phyloP scores from a whole-genome alignment of 2,113 vertebrate species.

The Podarcis raffonei region DNA sequence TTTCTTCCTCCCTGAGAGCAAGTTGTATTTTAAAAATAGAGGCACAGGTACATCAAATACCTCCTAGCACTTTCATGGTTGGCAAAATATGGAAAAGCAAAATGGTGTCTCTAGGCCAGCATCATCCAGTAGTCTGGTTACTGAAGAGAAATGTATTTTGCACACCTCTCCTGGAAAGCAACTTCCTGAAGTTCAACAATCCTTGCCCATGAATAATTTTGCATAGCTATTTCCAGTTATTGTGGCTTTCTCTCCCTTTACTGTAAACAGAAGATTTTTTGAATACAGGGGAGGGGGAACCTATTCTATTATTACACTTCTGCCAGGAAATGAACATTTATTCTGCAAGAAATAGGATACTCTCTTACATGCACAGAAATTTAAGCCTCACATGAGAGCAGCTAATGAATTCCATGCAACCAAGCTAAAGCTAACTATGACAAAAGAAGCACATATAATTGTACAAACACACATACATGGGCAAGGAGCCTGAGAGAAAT shows the following conservation, averaged over 20 bases:
- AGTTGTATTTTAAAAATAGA: slow-evolving; percentile 10
- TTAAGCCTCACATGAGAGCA: slow-evolving; percentile 31
- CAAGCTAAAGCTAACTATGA: slow-evolving; percentile 34
- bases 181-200: not conserved
- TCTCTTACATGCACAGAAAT: slow-evolving; percentile 32
- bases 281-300: not conserved
- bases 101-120: not conserved
- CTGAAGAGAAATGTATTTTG: slow-evolving; percentile 16
- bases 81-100: not conserved
- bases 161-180: not conserved
- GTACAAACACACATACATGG: not conserved
- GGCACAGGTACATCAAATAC: slow-evolving; percentile 15
- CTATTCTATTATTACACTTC: not conserved
- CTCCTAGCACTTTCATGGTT: not conserved
- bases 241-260: not conserved
- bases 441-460: not conserved
- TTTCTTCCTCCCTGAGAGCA: not conserved
- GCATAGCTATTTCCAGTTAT: slow-evolving; percentile 1
- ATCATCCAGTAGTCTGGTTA: not conserved
- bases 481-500: not conserved
- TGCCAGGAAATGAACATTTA: slow-evolving; percentile 16
- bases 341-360: not conserved
- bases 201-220: slow-evolving; percentile 12
- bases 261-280: not conserved
- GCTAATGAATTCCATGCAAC: slow-evolving; percentile 59